phyloP scores from a whole-genome alignment of 2,888 invertebrate species.

The Hofmannophila pseudospretella region DNA sequence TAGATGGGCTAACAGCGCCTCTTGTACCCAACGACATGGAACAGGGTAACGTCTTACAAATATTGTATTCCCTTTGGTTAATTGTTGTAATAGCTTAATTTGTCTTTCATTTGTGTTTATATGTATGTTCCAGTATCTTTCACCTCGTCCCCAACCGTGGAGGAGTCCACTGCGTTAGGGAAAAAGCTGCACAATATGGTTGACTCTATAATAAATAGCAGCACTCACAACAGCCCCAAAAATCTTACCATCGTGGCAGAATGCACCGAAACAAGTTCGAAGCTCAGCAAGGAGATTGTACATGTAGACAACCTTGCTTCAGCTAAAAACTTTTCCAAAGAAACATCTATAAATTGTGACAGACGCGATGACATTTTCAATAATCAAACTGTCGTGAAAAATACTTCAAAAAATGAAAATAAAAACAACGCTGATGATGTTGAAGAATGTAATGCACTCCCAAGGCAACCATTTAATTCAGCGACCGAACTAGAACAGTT shows the following conservation, averaged over 20 bases:
- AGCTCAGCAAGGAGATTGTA: slow-evolving; percentile 18
- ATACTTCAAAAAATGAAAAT: neutral
- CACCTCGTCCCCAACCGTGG: slow-evolving; percentile 29
- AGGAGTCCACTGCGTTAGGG: slow-evolving; percentile 39
- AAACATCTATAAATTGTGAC: neutral
- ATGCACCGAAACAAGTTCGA: slow-evolving; percentile 25
- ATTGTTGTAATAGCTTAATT: too few species aligned
- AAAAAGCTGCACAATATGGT: slow-evolving; percentile 43
- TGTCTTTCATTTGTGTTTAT: too few species aligned
- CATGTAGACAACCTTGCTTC: slow-evolving; percentile 12
- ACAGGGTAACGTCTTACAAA: too few species aligned
- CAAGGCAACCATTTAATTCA: slow-evolving; percentile 22
- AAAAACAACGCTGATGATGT: slow-evolving; percentile 32
- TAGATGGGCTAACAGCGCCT: slow-evolving; percentile 30
- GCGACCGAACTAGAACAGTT: slow-evolving; percentile 34
- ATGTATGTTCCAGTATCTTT: slow-evolving; percentile 31
- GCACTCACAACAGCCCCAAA: slow-evolving; percentile 20
- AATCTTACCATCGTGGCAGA: slow-evolving; percentile 29
- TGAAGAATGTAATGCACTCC: slow-evolving; percentile 16
- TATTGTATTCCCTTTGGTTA: too few species aligned
- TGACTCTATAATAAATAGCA: slow-evolving; percentile 34
- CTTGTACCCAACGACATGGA: slow-evolving; percentile 32
- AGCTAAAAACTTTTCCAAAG: slow-evolving; percentile 17
- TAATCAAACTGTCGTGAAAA: neutral
- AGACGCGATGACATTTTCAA: neutral